Evolutionary conservation across 2,113 vertebrate species (phyloP).

Genomic region (Myodes glareolus): DNA sequence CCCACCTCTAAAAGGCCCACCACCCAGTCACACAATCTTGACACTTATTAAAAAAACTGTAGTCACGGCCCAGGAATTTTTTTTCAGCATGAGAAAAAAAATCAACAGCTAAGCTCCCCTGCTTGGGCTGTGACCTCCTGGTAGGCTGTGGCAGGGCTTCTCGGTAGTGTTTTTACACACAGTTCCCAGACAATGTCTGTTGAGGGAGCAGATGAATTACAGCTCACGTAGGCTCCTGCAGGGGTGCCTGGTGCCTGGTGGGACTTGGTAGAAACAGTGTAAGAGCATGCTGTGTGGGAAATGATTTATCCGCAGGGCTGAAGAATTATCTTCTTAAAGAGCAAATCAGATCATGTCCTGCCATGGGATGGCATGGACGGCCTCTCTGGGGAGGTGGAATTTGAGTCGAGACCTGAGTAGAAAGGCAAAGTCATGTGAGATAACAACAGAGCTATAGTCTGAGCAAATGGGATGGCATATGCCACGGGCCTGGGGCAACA

Average conservation of each 20-base stretch:
- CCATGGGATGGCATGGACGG: background rate
- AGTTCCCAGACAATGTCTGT: background rate
- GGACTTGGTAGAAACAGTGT: background rate
- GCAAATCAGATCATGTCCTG: slow-evolving; percentile 26
- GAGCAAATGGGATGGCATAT: background rate
- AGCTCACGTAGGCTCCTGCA: background rate
- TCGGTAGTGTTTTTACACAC: background rate
- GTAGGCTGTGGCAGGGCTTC: background rate
- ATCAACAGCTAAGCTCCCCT: background rate
- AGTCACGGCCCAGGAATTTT: background rate
- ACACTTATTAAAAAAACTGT: background rate
- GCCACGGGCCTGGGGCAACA: background rate
- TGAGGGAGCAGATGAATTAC: slow-evolving; percentile 37
- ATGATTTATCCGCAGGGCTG: slow-evolving; percentile 38
- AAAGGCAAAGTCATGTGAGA: background rate
- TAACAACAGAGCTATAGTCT: background rate
- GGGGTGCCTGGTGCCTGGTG: slow-evolving; percentile 17
- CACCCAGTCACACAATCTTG: background rate
- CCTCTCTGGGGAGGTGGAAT: background rate
- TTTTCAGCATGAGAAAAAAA: slow-evolving; percentile 9
- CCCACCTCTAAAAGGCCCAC: background rate
- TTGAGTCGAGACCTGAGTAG: background rate
- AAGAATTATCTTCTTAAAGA: background rate
- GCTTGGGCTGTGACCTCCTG: background rate
- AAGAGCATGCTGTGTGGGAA: background rate